A percentile compares a stretch with the other conserved stretches of the same genome.
Conservation (phyloP, 2,797 vertebrate genomes). For the Crax fasciolata region DNA sequence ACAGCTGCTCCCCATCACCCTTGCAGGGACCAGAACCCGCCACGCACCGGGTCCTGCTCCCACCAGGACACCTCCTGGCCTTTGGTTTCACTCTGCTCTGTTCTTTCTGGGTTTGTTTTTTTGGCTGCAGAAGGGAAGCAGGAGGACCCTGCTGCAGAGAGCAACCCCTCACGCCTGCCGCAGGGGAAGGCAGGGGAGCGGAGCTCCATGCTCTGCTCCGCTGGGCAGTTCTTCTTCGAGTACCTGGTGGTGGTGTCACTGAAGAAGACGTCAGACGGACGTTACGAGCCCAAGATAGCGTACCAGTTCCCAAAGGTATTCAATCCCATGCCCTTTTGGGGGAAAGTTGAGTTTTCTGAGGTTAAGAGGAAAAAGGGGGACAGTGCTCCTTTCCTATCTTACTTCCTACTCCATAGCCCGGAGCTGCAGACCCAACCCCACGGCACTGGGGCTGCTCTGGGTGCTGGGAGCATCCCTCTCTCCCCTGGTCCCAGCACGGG, state of each 20-base stretch:
- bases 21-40: neutral
- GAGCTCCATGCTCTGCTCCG: slow-evolving; percentile 59
- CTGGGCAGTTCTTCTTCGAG: slow-evolving; percentile 95
- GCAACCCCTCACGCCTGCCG: neutral
- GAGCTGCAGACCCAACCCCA: neutral
- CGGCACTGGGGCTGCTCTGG: neutral
- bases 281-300: slow-evolving; percentile 91
- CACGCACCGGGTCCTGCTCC: neutral
- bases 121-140: slow-evolving; percentile 37
- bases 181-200: slow-evolving; percentile 59
- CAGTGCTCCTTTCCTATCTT: neutral
- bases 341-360: neutral
- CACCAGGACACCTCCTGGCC: neutral
- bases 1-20: neutral
- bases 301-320: slow-evolving; percentile 98
- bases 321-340: accelerated
- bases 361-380: neutral
- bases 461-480: neutral
- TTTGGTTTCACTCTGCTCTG: neutral
- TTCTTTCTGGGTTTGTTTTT: neutral
- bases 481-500: accelerated
- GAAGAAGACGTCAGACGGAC: slow-evolving; percentile 83
- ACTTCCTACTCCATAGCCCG: no score
- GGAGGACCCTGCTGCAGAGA: neutral
- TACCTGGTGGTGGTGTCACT: slow-evolving; percentile 95